phyloP scores from a whole-genome alignment of 2,113 vertebrate species.

The Lichenostomus cassidix region DNA sequence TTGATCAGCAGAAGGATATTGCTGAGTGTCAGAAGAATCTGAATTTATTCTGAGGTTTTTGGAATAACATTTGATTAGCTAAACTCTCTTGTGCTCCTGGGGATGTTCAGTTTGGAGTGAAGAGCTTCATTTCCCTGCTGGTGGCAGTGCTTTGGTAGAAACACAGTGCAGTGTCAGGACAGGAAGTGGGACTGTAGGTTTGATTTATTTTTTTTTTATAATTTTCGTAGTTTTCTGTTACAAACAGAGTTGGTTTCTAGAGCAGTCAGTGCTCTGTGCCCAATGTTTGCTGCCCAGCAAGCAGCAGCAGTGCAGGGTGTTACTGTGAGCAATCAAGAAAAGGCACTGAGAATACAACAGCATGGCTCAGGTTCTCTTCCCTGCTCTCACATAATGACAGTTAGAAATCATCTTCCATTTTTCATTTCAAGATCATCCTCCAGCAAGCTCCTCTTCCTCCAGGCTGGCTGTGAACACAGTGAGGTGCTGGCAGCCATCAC shows the following conservation, averaged over 20 bases:
- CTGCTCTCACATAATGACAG: not conserved
- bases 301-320: not conserved
- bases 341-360: fast-evolving
- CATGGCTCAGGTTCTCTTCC: not conserved
- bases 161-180: not conserved
- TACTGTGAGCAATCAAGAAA: not conserved
- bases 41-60: not conserved
- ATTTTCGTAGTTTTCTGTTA: not conserved
- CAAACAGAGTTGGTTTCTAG: not conserved
- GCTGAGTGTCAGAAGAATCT: not conserved
- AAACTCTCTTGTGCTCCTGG: not conserved
- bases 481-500: not conserved
- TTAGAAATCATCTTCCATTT: not conserved
- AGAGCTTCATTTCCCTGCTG: not conserved
- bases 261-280: not conserved
- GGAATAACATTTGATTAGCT: not conserved
- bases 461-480: not conserved
- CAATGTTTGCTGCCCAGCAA: not conserved
- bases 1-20: not conserved
- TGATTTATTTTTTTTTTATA: not conserved
- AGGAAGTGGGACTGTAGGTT: not conserved
- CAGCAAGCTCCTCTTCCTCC: not conserved
- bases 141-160: not conserved
- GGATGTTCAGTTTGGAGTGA: not conserved
- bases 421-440: not conserved